Evolutionary conservation across 2,797 vertebrate genomes (phyloP), one percentile per base, ranked within the genome.

Genomic region (Coluber constrictor): DNA sequence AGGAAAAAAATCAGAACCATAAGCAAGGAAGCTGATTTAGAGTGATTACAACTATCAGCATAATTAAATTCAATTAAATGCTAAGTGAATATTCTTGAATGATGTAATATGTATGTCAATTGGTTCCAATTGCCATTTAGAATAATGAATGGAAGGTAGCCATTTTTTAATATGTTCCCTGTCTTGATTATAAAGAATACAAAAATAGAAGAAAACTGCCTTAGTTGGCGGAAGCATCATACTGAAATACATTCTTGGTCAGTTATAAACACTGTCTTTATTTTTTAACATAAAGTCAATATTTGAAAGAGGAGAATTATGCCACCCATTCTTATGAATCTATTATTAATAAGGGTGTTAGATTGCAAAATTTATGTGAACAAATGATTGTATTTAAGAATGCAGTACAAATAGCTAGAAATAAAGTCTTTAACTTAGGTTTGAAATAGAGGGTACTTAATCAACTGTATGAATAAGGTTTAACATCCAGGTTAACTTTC

Each of bases 371-470:
- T 86, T 89, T 55, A 43, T 83, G 57, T 96, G 47, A 88, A 90
- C 79, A 94, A 93, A 91, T 74, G 92, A 60, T 93, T 96, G 20
- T 0, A 6, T 92, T 95, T 93, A 90, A 92, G 86, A 20, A 20
- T 86, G 20, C 10, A 90, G 88, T 70, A 60, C 29, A 0, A 91
- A 96, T 96, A 93, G 94, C 90, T 96, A 92, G 94, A 96, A 97
- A 95, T 93, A 90, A 90, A 88, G 83, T 94, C 92, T 94, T 96
- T 93, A 86, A 25, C 93, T 91, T 86, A 95, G 96, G 27, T 96
- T 27, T 15, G 27, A 32, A 79, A 25, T 79, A 43, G 23, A 13
- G 93, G 12, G 6, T 83, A 66, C 37, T 29, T 54, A 93, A 70
- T 60, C 91, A 83, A 18, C 90, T 95, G 43, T 94, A 7, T 54